Percentiles rank a stretch among this genome's conserved stretches.
Conservation (phyloP, 1,140 invertebrate species). For the Aphelenchoides fujianensis region DNA sequence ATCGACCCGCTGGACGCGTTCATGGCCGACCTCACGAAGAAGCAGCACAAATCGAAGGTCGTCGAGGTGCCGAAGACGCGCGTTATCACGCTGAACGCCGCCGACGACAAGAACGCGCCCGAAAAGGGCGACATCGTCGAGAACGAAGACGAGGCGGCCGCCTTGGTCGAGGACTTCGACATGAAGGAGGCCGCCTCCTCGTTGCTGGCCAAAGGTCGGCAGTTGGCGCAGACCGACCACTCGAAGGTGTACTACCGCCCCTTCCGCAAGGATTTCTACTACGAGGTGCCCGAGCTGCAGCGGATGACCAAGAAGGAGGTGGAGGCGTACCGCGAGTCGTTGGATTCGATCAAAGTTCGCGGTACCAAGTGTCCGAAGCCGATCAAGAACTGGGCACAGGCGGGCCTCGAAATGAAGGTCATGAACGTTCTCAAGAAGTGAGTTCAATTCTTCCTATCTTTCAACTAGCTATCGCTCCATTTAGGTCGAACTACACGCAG, state of each 20-base stretch:
- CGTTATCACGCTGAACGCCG: conserved; percentile 43
- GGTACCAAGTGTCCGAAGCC: conserved; percentile 86
- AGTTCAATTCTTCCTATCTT: conserved; percentile 17
- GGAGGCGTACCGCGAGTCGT: conserved; percentile 71
- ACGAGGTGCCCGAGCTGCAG: conserved; percentile 84
- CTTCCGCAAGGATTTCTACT: conserved; percentile 93
- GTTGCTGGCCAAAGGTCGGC: conserved; percentile 50
- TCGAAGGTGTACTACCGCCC: conserved; percentile 64
- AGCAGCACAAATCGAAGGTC: conserved; percentile 15
- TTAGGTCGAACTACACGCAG: conserved; percentile 80
- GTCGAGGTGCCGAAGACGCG: conserved; percentile 22
- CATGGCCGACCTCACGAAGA: conserved; percentile 73
- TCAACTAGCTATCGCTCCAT: conserved; percentile 23
- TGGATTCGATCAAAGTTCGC: conserved; percentile 70
- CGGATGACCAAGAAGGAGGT: conserved; percentile 79
- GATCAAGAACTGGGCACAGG: conserved; percentile 95
- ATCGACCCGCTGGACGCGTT: conserved; percentile 93
- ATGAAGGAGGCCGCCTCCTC: conserved; percentile 46
- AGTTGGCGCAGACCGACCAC: conserved; percentile 53
- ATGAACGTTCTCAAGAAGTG: conserved; percentile 88
- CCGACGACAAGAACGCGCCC: conserved; percentile 30
- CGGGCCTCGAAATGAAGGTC: conserved; percentile 92
- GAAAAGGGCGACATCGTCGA: conserved; percentile 61
- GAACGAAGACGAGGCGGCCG: conserved; percentile 51
- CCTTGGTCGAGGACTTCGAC: conserved; percentile 58